A percentile compares a stretch with the other conserved stretches of the same genome.
Evolutionary conservation across 2,797 vertebrate genomes (phyloP).

Genomic region (Acipenser ruthenus): DNA sequence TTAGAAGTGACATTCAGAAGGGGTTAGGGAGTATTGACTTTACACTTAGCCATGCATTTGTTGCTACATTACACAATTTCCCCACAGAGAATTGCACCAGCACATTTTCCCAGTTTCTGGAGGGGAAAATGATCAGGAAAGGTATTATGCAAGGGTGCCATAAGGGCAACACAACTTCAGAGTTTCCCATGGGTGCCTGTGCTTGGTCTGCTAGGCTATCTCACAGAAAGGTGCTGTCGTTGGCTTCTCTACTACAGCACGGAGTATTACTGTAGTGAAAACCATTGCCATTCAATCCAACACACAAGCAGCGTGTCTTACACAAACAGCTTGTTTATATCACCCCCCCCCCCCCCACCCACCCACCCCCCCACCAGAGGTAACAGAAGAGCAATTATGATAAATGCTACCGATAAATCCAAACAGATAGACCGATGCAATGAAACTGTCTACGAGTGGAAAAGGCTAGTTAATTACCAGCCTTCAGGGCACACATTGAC

Average conservation of each 20-base stretch:
- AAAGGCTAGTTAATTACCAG: constrained; percentile 18
- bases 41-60: not conserved
- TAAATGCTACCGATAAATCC: constrained; percentile 26
- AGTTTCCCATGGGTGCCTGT: not conserved
- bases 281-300: constrained; percentile 18
- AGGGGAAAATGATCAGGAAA: not conserved
- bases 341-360: constrained; percentile 12
- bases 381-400: constrained; percentile 29
- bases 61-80: not conserved
- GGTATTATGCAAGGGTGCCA: not conserved
- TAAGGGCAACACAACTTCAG: no score
- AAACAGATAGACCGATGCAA: constrained; percentile 20
- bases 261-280: constrained; percentile 13
- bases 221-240: constrained; percentile 16
- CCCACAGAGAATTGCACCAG: not conserved
- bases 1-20: not conserved
- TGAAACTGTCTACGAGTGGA: constrained; percentile 21
- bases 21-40: not conserved
- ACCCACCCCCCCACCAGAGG: constrained; percentile 14
- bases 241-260: constrained; percentile 8
- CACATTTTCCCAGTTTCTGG: not conserved
- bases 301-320: constrained; percentile 28
- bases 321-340: constrained; percentile 21
- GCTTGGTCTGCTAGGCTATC: constrained; percentile 2
- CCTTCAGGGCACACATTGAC: constrained; percentile 9